Evolutionary conservation across 1,140 invertebrate species (phyloP), one percentile per base, ranked within the genome.

Genomic region (Eumaeus atala): DNA sequence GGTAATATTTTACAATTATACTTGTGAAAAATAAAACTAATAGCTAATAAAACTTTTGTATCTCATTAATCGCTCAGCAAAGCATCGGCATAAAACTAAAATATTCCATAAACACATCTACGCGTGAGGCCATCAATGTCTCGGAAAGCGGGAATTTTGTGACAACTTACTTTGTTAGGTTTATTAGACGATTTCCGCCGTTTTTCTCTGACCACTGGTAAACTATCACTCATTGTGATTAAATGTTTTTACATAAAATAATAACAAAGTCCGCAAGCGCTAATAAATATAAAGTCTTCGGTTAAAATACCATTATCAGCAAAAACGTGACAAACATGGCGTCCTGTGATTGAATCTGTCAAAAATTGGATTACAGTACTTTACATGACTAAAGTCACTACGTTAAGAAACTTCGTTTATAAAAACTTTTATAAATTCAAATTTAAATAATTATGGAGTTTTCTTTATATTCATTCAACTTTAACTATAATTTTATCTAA

Each of bases 241-340:
- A 17, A 17, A 38, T 38, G 17, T 18, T 21, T 18, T n/a, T 8
- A 38, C 11, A 52, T 28, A 34, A 40, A 38, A 40, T 38, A 21
- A 37, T 17, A 16, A 28, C 21, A 14, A 14, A 28, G 28, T 7
- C 36, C 36, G 9, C 11, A 33, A 18, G 12, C 12, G 21, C 4
- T 37, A 11, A 28, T 9, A 12, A 14, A 42, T 40, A 6, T 28
- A 42, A 33, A 28, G 28, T 44, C 72, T 72, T 67, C 67, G 56
- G 49, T 54, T 70, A 70, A 68, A 73, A 60, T 71, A 72, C 72
- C 69, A 72, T 63, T 67, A 77, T 62, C 75, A 59, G 68, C 63
- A 74, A 84, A 84, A 84, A 81, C 77, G 80, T 81, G 77, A 81
- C 74, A 78, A 84, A 81, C 70, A 84, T 84, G 80, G 80, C 80